Conservation (phyloP, 2,888 invertebrate species). For the Micropterix aruncella region DNA sequence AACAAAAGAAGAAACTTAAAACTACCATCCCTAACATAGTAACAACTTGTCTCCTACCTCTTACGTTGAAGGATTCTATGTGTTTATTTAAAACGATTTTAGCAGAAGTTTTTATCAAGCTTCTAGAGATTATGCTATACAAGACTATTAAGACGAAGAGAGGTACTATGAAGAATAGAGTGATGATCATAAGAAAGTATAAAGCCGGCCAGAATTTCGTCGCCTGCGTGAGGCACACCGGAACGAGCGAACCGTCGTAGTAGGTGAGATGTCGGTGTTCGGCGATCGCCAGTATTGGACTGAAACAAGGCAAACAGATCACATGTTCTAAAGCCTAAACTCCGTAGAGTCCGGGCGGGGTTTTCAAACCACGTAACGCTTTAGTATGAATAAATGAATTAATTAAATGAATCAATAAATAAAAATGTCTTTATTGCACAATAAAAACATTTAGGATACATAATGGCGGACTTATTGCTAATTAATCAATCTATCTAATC, state of each 20-base stretch:
- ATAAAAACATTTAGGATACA: no score
- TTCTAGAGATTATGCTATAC: constrained; percentile 73
- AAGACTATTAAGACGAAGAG: constrained; percentile 63
- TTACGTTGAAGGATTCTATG: constrained; percentile 52
- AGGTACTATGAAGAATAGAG: constrained; percentile 70
- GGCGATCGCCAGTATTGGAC: constrained; percentile 65
- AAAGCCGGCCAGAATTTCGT: constrained; percentile 61
- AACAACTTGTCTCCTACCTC: constrained; percentile 71
- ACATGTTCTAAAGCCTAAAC: constrained; percentile 11
- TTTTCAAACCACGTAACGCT: no score
- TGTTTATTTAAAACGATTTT: constrained; percentile 57
- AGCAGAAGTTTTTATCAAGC: constrained; percentile 57
- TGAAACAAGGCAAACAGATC: constrained; percentile 42
- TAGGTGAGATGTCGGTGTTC: constrained; percentile 55
- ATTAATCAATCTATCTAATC: no score
- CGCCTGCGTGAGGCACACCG: constrained; percentile 69
- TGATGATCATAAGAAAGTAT: constrained; percentile 67
- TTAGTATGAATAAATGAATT: no score
- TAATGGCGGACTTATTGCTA: no score
- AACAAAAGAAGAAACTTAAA: constrained; percentile 74
- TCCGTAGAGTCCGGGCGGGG: no score
- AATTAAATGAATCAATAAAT: no score
- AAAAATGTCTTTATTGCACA: no score
- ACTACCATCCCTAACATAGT: constrained; percentile 80
- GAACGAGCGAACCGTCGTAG: constrained; percentile 53